Conservation (phyloP, 2,113 vertebrate genomes). For the Dasyurus viverrinus region DNA sequence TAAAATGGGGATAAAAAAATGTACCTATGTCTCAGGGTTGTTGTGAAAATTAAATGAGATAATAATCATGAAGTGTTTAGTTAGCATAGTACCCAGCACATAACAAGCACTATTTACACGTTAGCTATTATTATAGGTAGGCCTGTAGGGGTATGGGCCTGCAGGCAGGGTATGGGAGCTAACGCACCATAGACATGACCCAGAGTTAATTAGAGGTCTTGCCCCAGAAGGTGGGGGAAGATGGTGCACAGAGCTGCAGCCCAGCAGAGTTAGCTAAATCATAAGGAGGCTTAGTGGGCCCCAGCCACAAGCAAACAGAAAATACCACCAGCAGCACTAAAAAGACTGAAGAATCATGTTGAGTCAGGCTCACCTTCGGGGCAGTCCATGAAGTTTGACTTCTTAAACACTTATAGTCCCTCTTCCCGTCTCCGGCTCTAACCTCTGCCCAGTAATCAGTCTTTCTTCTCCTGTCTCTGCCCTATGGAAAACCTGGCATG, state of each 20-base stretch:
- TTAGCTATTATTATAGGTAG: background rate
- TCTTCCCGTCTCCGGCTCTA: background rate
- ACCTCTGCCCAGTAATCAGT: background rate
- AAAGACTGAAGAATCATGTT: background rate
- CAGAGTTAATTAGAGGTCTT: background rate
- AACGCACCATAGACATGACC: background rate
- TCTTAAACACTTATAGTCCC: background rate
- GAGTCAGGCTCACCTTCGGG: background rate
- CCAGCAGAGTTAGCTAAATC: background rate
- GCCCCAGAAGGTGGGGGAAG: background rate
- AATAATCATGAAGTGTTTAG: background rate
- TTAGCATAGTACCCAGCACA: background rate
- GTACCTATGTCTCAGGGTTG: background rate
- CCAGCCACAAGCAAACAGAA: background rate
- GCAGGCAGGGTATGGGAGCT: background rate
- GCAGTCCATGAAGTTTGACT: background rate
- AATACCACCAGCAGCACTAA: background rate
- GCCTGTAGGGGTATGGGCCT: background rate
- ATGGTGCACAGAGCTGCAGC: background rate
- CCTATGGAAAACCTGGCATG: background rate
- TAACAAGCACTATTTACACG: background rate
- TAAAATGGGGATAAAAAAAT: background rate
- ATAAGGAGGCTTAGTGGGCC: background rate
- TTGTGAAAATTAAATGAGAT: background rate
- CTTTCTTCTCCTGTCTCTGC: background rate